These are phyloP conservation scores for Ferrisia virgata DNA, from an alignment of 2,888 invertebrate genomes.

Conservation along the genomic window DNA sequence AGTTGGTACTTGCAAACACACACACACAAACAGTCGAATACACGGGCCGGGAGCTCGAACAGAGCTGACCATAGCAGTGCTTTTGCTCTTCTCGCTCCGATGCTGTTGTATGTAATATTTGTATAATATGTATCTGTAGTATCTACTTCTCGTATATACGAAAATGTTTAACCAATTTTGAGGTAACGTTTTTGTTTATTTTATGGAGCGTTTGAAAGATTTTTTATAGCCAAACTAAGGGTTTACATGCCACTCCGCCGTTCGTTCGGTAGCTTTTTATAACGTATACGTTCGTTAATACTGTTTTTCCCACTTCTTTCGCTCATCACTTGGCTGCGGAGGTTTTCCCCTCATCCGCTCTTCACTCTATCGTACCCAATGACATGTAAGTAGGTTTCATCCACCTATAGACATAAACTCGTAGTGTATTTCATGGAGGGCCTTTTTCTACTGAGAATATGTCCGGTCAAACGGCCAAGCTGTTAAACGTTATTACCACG, in stretches of 20 bases:
- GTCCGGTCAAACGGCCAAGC: background rate
- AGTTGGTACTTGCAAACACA: background rate
- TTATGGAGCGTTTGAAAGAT: constrained; percentile 28
- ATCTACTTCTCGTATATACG: background rate
- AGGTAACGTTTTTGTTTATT: constrained; percentile 30
- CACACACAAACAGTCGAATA: no score
- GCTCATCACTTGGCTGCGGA: background rate
- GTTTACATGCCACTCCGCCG: constrained; percentile 9
- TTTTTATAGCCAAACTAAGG: constrained; percentile 19
- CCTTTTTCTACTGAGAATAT: background rate
- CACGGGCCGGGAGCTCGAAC: no score
- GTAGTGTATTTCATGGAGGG: no score
- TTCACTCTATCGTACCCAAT: background rate
- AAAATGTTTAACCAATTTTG: constrained; percentile 30
- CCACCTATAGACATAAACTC: no score
- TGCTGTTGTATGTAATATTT: background rate
- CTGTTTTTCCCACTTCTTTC: background rate
- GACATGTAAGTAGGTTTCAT: no score
- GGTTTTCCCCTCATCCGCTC: background rate
- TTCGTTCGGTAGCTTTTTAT: constrained; percentile 28
- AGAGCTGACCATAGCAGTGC: background rate
- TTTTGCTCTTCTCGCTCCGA: background rate
- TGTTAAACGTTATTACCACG: background rate
- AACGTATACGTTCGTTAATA: constrained; percentile 9
- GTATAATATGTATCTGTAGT: background rate